Percentiles rank a stretch among this genome's conserved stretches.
These are phyloP conservation scores for Notarius quadriscutis DNA, from an alignment of 2,113 vertebrate genomes.

Conservation along the genomic window DNA sequence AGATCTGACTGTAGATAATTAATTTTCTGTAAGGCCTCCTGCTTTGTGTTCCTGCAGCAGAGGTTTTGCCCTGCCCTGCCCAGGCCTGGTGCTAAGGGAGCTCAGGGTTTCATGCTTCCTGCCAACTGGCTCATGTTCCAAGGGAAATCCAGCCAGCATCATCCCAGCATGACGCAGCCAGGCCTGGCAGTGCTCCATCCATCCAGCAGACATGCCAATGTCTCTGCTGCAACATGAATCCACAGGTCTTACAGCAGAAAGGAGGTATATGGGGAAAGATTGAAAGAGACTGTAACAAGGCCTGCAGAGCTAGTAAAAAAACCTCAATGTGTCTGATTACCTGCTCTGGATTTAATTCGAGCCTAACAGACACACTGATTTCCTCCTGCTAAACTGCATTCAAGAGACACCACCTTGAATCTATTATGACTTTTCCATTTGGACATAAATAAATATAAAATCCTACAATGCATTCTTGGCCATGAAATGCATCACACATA, in stretches of 20 bases:
- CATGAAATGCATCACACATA: constrained; percentile 54
- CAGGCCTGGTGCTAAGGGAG: constrained; percentile 26
- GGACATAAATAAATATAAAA: constrained; percentile 50
- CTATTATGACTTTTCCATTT: background rate
- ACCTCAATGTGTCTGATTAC: background rate
- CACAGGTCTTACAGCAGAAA: constrained; percentile 58
- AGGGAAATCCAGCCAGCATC: constrained; percentile 67
- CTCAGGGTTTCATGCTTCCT: constrained; percentile 33
- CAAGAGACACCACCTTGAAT: constrained; percentile 35
- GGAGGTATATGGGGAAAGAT: background rate
- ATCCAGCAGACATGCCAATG: constrained; percentile 58
- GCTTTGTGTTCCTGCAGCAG: constrained; percentile 25
- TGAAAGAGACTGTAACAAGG: background rate
- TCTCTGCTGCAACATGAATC: constrained; percentile 62
- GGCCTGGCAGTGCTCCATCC: constrained; percentile 56
- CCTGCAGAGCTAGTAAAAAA: background rate
- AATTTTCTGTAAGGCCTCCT: constrained; percentile 25
- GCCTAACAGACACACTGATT: constrained; percentile 18
- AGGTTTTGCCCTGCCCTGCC: constrained; percentile 44
- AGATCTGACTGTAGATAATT: constrained; percentile 28
- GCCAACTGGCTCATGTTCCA: constrained; percentile 60
- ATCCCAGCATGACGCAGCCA: constrained; percentile 51
- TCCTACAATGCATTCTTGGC: constrained; percentile 55
- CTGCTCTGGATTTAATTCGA: background rate
- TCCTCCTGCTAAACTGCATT: background rate